These are phyloP conservation scores for Megalopta genalis DNA, from an alignment of 1,140 invertebrate species.

Conservation along the genomic window DNA sequence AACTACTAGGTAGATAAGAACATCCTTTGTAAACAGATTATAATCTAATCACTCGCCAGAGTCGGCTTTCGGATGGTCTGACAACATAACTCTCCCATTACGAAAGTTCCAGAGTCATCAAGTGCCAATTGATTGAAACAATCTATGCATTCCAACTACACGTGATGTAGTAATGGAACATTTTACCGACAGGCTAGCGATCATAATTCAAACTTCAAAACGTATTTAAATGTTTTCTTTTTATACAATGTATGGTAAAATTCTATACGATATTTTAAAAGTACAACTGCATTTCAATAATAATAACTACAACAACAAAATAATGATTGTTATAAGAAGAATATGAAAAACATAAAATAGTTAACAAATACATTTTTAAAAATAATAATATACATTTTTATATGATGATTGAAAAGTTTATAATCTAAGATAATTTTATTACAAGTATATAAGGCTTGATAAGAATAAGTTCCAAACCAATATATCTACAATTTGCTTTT, in stretches of 20 bases:
- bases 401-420: too few relatives aligned
- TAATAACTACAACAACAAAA: too few relatives aligned
- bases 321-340: too few relatives aligned
- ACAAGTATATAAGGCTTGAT: too few relatives aligned
- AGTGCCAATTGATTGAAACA: conserved; percentile 58
- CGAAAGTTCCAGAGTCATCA: conserved; percentile 58
- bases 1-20: conserved; percentile 32
- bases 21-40: conserved; percentile 55
- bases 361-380: too few relatives aligned
- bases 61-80: conserved; percentile 35
- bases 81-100: conserved; percentile 49
- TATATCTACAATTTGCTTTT: too few relatives aligned
- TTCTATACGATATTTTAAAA: neutral
- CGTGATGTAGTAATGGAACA: conserved; percentile 54
- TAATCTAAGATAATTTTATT: too few relatives aligned
- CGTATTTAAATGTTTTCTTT: neutral
- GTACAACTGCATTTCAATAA: too few relatives aligned
- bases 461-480: too few relatives aligned
- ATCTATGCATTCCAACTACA: conserved; percentile 49
- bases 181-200: conserved; percentile 33
- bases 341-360: too few relatives aligned
- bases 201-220: conserved; percentile 15
- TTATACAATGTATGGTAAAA: neutral
- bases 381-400: too few relatives aligned
- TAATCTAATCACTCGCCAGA: conserved; percentile 36